Evolutionary conservation across 2,888 invertebrate species (phyloP), one percentile per base, ranked within the genome.

Genomic region (Parnassius glacialis): DNA sequence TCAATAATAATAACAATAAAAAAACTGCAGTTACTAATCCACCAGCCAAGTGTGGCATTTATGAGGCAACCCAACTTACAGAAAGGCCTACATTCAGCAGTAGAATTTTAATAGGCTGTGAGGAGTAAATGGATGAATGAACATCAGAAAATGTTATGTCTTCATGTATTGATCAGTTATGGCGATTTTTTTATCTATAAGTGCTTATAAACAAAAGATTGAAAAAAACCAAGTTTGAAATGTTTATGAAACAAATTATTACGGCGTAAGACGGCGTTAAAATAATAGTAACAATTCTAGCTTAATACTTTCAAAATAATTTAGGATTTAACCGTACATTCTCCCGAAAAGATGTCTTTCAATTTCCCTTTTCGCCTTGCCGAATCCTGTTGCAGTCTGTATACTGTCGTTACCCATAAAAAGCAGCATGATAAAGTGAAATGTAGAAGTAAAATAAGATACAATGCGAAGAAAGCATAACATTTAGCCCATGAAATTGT

Each of bases 331-430:
- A 94, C 93, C 94, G 95, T 95, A 93, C 95, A 95, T 93, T 96
- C 95, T 87, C 95, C 94, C 85, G 95, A 94, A 93, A 96, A 95
- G 93, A 95, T 95, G 93, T 96, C 95, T 94, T 95, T 95, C 92
- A 96, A 94, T 94, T 95, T 95, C 90, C 94, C 94, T 93, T 95
- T 95, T 93, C 95, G 95, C 93, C 95, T 95, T 87, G 94, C 94
- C 83, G 93, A 92, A 91, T 95, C 95, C 91, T 95, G 95, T 90
- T 94, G 95, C 92, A 94, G 93, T 92, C 95, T 94, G 93, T 94
- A 94, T 92, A 94, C 94, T 94, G 94, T 93, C 92, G 93, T 92
- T 91, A 92, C 87, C 92, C 92, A 91, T 92, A 90, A 92, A 91
- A 93, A 93, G 93, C 93, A 94, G 93, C 93, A 93, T 92, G 89